phyloP scores from a whole-genome alignment of 2,797 vertebrate species.

The Cottoperca gobio region DNA sequence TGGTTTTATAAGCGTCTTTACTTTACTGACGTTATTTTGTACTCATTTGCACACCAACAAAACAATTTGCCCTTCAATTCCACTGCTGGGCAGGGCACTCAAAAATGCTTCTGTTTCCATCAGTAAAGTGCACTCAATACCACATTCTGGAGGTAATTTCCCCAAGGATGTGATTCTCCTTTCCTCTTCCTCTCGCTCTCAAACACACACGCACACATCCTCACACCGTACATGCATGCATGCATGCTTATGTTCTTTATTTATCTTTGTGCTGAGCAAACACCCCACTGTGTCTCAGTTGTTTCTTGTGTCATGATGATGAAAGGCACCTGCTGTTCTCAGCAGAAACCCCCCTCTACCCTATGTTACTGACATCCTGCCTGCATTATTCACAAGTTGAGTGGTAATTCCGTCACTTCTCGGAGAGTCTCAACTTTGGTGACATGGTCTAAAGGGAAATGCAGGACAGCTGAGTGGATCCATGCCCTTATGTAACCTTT shows the following conservation, averaged over 20 bases:
- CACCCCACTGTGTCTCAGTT: constrained; percentile 69
- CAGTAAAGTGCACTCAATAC: constrained; percentile 68
- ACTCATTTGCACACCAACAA: constrained; percentile 42
- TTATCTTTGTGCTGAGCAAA: constrained; percentile 70
- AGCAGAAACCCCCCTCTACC: constrained; percentile 73
- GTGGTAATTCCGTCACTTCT: constrained; percentile 62
- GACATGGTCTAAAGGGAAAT: constrained; percentile 49
- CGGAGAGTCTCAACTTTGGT: constrained; percentile 42
- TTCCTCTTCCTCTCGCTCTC: background rate
- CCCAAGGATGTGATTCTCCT: constrained; percentile 59
- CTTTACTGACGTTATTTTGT: constrained; percentile 35
- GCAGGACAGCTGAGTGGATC: constrained; percentile 39
- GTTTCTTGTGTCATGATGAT: constrained; percentile 75
- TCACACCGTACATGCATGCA: constrained; percentile 34
- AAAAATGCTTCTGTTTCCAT: constrained; percentile 52
- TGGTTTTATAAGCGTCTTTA: constrained; percentile 33
- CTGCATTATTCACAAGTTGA: constrained; percentile 79
- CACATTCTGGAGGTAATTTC: constrained; percentile 74
- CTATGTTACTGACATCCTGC: constrained; percentile 68
- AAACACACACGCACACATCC: background rate
- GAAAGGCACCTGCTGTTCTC: constrained; percentile 82
- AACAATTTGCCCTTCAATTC: constrained; percentile 60
- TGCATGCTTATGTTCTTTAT: constrained; percentile 64
- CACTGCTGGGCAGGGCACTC: constrained; percentile 42
- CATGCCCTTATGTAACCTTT: constrained; percentile 13